Evolutionary conservation across 2,888 invertebrate species (phyloP), one percentile per base, ranked within the genome.

Genomic region (Lymantria dispar): DNA sequence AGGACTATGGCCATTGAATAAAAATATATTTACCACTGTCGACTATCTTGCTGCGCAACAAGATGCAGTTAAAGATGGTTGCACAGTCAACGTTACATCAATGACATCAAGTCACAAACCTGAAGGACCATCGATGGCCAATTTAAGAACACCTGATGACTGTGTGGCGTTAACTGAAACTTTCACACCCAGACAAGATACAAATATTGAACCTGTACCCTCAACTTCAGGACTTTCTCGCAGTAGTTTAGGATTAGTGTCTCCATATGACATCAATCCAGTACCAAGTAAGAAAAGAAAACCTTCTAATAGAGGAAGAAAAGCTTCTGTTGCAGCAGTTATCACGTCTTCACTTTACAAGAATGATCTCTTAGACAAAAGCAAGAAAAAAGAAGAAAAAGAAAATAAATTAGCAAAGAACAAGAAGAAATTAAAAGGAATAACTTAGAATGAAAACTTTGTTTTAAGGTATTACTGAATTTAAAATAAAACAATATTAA

Each of bases 31-130:
- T 41, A 55, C 39, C 44, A 59, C 52, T 33, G 52, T 43, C 14
- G 56, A 58, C 60, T 52, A 68, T 47, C 43, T 55, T 48, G 58
- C 58, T 47, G 58, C 58, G 54, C 50, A 55, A 57, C 56, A 59
- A 56, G 49, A 61, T 61, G 56, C 60, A 51, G 50, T 60, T 43
- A 60, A 12, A 58, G 54, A 52, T 48, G 58, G 58, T 48, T 59
- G 54, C 52, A 61, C 58, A 33, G 9, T 9, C 43, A n/a, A 43
- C n/a, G n/a, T 43, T 29, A 30, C 13, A 12, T 13, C 31, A 13
- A 11, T 33, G 12, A n/a, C 2, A 43, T 33, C n/a, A 33, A 43
- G 12, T 12, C 33, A 11, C 12, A 15, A 33, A 31, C 31, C 31
- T 43, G 11, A 11, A 43, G 12, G 9, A 12, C 12, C 11, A 43